Evolutionary conservation across 2,797 vertebrate genomes (phyloP).

Genomic region (Scleropages formosus): DNA sequence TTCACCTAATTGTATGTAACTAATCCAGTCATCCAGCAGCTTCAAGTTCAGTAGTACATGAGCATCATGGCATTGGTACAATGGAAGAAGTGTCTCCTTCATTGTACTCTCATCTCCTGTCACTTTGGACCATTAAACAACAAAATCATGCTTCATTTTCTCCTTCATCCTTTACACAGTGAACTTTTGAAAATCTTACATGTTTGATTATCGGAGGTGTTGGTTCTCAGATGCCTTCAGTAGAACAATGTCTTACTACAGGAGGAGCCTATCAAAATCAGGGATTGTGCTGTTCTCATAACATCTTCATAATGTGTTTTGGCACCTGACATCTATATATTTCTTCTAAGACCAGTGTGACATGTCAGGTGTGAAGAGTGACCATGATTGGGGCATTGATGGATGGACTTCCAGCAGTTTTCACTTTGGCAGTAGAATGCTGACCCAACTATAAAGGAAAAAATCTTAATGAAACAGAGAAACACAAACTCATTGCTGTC

Average conservation of each 20-base stretch:
- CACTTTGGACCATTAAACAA: background rate
- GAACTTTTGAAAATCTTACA: conserved; percentile 39
- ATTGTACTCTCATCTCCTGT: background rate
- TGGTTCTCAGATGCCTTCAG: background rate
- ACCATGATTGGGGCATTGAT: too few species aligned
- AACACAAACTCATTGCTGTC: too few species aligned
- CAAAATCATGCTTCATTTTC: background rate
- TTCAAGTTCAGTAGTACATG: background rate
- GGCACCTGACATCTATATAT: background rate
- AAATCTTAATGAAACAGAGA: too few species aligned
- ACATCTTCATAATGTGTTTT: conserved; percentile 12
- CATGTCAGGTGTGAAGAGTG: too few species aligned
- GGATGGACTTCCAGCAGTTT: too few species aligned
- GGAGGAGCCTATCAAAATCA: conserved; percentile 14
- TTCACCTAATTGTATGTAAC: conserved; percentile 9
- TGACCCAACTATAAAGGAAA: too few species aligned
- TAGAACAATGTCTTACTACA: background rate
- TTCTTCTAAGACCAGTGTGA: background rate
- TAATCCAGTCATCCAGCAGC: background rate
- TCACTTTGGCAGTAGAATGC: too few species aligned
- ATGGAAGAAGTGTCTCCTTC: background rate
- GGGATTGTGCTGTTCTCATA: conserved; percentile 14
- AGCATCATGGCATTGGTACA: background rate
- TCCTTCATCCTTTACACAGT: background rate
- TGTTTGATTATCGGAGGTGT: conserved; percentile 31